phyloP scores from a whole-genome alignment of 1,140 invertebrate genomes.

The Gryllus bimaculatus region DNA sequence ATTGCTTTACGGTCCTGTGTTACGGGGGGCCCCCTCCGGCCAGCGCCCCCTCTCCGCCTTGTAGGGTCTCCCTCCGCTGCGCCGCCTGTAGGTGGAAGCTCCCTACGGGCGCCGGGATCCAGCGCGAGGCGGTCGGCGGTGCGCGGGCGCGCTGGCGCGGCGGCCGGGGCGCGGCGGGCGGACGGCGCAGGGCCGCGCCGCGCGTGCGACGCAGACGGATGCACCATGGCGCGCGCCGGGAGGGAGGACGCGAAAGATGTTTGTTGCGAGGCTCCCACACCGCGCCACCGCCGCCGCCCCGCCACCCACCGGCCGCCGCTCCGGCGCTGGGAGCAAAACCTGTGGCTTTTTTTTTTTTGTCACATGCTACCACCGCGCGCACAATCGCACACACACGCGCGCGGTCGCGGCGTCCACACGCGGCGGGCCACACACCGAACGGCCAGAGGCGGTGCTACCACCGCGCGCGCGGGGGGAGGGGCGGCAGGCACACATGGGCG shows the following conservation, averaged over 20 bases:
- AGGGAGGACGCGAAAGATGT: background rate
- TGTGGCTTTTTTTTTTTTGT: no score
- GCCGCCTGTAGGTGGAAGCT: background rate
- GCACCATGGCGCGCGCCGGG: background rate
- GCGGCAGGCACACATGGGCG: background rate
- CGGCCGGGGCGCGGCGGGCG: no score
- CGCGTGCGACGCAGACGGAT: background rate
- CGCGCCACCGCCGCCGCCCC: no score
- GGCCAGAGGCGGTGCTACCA: background rate
- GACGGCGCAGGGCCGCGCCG: no score
- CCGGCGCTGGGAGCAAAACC: no score
- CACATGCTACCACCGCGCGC: no score
- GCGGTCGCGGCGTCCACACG: background rate
- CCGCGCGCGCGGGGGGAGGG: no score
- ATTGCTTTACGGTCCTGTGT: background rate
- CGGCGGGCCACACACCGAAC: background rate
- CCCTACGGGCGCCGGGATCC: background rate
- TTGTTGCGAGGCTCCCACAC: background rate
- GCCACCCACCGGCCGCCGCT: no score
- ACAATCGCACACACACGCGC: background rate
- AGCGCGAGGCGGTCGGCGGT: background rate
- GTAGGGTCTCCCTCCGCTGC: background rate
- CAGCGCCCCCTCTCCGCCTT: background rate
- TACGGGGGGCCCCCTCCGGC: no score
- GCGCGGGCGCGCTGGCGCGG: no score